Percentiles rank a stretch among this genome's conserved stretches.
phyloP scores from a whole-genome alignment of 2,113 vertebrate species.

The Numida meleagris region DNA sequence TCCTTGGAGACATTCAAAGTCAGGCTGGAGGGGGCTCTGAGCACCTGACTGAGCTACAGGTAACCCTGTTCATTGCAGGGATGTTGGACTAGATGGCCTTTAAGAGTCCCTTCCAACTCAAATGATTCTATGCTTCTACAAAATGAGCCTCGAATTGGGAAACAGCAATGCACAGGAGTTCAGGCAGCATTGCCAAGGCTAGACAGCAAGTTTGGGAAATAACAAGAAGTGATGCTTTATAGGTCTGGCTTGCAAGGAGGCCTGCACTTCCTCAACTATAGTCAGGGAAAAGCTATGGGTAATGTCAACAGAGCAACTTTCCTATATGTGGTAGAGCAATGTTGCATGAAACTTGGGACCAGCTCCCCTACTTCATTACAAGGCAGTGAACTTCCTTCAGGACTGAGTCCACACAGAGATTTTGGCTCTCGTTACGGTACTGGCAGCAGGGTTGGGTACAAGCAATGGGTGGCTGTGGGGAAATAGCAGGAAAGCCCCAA shows the following conservation, averaged over 20 bases:
- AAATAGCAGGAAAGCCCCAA: constrained; percentile 36
- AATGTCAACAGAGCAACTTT: not conserved
- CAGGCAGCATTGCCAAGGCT: not conserved
- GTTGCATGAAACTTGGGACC: not conserved
- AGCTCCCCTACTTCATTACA: not conserved
- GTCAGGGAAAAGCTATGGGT: not conserved
- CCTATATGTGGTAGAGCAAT: not conserved
- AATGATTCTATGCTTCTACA: too few species aligned
- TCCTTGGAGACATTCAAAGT: too few species aligned
- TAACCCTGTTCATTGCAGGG: too few species aligned
- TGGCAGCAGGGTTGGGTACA: not conserved
- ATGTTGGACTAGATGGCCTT: too few species aligned
- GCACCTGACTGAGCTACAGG: too few species aligned
- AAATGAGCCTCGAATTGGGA: not conserved
- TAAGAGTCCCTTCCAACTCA: too few species aligned
- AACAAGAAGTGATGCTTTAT: not conserved
- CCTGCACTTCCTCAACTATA: not conserved
- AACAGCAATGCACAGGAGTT: not conserved
- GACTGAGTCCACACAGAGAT: not conserved
- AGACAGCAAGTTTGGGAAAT: not conserved
- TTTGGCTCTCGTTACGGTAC: not conserved
- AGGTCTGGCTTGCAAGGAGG: not conserved
- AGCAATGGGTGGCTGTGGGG: not conserved
- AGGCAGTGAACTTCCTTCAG: not conserved
- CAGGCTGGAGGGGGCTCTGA: too few species aligned